A percentile compares a stretch with the other conserved stretches of the same genome.
Conservation (phyloP, 2,888 invertebrate genomes). For the Eupithecia pulchellata region DNA sequence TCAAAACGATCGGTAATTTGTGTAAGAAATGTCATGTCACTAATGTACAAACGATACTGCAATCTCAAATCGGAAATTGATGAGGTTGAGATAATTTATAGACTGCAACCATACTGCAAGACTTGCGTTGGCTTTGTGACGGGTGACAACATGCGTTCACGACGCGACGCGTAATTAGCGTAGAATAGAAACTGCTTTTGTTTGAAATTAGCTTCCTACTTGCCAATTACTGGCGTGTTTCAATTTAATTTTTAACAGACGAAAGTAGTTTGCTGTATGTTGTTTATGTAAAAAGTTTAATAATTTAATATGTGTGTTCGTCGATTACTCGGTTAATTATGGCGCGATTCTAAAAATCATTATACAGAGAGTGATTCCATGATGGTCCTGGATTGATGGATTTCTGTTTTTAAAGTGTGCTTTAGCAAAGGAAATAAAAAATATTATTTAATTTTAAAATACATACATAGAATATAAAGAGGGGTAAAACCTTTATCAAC, state of each 20-base stretch:
- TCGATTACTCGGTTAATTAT: too few species aligned
- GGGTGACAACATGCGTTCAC: slow-evolving; percentile 22
- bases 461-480: too few species aligned
- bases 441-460: too few species aligned
- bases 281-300: too few species aligned
- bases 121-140: not conserved
- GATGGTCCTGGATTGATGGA: too few species aligned
- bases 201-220: slow-evolving; percentile 12
- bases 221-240: slow-evolving; percentile 9
- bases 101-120: slow-evolving; percentile 8
- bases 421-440: too few species aligned
- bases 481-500: too few species aligned
- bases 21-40: slow-evolving; percentile 25
- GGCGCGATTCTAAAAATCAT: too few species aligned
- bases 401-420: too few species aligned
- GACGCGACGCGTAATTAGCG: slow-evolving; percentile 26
- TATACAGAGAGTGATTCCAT: too few species aligned
- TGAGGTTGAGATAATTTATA: slow-evolving; percentile 30
- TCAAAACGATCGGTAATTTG: slow-evolving; percentile 30
- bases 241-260: not conserved
- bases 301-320: too few species aligned
- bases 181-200: slow-evolving; percentile 17
- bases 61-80: slow-evolving; percentile 35
- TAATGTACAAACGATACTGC: slow-evolving; percentile 18
- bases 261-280: too few species aligned